phyloP scores from a whole-genome alignment of 2,113 vertebrate genomes.

The Phylloscopus whistleri region DNA sequence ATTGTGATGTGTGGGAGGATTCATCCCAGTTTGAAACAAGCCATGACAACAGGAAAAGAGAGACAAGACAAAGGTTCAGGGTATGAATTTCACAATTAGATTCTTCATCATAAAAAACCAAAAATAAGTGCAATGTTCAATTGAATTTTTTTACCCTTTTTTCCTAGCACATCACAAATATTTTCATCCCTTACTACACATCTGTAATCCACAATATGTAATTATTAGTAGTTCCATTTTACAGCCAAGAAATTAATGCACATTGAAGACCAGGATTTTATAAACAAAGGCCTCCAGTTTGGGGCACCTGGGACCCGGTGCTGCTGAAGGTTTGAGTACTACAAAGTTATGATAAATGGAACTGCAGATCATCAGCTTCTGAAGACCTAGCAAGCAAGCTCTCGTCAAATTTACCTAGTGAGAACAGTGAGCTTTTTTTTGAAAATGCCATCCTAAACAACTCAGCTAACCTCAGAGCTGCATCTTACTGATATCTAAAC shows the following conservation, averaged over 20 bases:
- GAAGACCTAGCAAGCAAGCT: not conserved
- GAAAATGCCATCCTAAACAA: not conserved
- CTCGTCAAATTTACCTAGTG: not conserved
- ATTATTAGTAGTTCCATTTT: not conserved
- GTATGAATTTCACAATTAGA: not conserved
- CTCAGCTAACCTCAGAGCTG: not conserved
- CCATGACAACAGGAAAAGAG: not conserved
- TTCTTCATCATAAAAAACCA: not conserved
- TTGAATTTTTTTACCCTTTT: not conserved
- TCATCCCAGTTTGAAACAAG: not conserved
- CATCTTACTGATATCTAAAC: not conserved
- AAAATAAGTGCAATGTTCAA: not conserved
- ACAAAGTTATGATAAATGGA: not conserved
- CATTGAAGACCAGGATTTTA: not conserved
- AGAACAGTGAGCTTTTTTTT: not conserved
- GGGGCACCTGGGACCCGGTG: not conserved
- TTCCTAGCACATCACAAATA: not conserved
- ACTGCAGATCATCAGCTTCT: not conserved
- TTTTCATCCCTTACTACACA: not conserved
- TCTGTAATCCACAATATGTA: not conserved
- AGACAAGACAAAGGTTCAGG: not conserved
- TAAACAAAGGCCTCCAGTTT: not conserved
- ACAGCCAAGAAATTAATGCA: not conserved
- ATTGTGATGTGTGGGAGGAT: not conserved
- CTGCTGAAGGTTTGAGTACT: not conserved